A percentile compares a stretch with the other conserved stretches of the same genome.
phyloP scores from a whole-genome alignment of 2,797 vertebrate genomes.

The Eulemur mongoz region DNA sequence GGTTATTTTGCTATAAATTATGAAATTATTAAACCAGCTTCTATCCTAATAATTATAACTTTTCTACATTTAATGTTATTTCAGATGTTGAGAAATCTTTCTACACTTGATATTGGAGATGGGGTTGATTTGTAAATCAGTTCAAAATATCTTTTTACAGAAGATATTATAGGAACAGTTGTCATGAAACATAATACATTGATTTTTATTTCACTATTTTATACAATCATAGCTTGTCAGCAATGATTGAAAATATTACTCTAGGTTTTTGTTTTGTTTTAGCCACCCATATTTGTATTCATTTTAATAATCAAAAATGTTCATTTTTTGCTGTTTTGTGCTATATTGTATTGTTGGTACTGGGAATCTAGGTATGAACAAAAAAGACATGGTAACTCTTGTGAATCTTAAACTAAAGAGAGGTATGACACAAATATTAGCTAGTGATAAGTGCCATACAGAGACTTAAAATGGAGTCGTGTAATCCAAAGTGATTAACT shows the following conservation, averaged over 20 bases:
- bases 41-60: background rate
- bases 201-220: conserved; percentile 28
- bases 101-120: background rate
- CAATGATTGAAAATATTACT: background rate
- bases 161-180: background rate
- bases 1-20: background rate
- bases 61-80: conserved; percentile 1
- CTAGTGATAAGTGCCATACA: background rate
- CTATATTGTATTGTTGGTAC: background rate
- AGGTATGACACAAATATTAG: background rate
- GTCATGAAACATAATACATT: background rate
- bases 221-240: background rate
- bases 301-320: background rate
- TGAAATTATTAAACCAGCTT: background rate
- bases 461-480: background rate
- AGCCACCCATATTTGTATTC: background rate
- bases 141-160: conserved; percentile 20
- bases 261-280: conserved; percentile 8
- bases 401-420: background rate
- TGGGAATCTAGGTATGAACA: background rate
- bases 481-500: background rate
- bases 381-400: background rate
- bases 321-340: background rate
- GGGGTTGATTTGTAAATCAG: background rate
- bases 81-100: conserved; percentile 21